phyloP scores from a whole-genome alignment of 2,113 vertebrate genomes.

The Paralichthys olivaceus region DNA sequence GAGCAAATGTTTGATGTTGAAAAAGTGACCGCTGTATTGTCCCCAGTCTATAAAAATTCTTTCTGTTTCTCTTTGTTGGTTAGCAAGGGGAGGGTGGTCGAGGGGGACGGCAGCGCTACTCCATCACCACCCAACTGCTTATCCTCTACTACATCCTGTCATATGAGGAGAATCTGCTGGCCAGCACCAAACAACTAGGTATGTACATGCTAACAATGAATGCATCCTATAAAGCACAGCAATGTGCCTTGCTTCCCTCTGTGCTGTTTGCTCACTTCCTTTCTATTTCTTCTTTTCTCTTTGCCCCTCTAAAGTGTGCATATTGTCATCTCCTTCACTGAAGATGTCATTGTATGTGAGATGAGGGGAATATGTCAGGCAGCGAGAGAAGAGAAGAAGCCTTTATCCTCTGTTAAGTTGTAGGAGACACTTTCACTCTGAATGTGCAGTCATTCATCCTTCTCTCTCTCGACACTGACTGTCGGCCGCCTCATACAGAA shows the following conservation, averaged over 20 bases:
- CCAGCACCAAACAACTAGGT: constrained; percentile 95
- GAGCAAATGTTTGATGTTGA: neutral
- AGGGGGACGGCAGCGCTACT: constrained; percentile 82
- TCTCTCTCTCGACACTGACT: constrained; percentile 45
- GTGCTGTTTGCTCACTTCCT: constrained; percentile 40
- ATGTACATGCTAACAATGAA: constrained; percentile 36
- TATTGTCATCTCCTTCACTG: constrained; percentile 44
- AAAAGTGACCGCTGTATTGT: neutral
- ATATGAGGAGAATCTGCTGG: constrained; percentile 95
- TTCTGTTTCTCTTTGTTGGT: constrained; percentile 28
- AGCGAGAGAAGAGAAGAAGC: constrained; percentile 41
- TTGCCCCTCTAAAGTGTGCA: constrained; percentile 11
- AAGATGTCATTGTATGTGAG: constrained; percentile 42
- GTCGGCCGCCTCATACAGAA: constrained; percentile 50
- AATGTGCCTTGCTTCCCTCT: constrained; percentile 1
- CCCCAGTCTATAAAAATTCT: neutral
- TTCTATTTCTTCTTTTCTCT: constrained; percentile 4
- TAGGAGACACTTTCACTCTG: constrained; percentile 49
- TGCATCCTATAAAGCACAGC: neutral
- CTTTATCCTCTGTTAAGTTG: constrained; percentile 65
- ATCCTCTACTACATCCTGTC: constrained; percentile 97
- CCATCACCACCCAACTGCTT: constrained; percentile 94
- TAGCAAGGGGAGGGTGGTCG: constrained; percentile 85
- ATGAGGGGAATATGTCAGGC: constrained; percentile 46
- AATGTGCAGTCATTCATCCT: constrained; percentile 62